Conservation (phyloP, 2,113 vertebrate genomes). For the Vireo altiloquus region DNA sequence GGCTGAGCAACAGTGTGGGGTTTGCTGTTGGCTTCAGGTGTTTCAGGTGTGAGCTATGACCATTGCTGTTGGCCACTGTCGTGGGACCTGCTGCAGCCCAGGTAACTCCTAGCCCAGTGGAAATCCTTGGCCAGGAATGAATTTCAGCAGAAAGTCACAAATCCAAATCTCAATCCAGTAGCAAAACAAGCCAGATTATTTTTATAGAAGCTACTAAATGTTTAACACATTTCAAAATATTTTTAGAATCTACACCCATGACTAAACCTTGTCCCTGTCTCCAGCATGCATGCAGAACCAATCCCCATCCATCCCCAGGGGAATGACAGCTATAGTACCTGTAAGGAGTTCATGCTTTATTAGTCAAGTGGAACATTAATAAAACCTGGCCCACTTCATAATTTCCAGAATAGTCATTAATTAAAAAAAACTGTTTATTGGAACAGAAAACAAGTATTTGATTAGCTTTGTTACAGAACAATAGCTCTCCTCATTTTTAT, state of each 20-base stretch:
- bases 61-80: background rate
- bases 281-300: background rate
- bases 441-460: constrained; percentile 68
- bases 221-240: constrained; percentile 34
- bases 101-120: background rate
- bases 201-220: background rate
- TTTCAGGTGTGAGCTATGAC: background rate
- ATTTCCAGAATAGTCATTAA: constrained; percentile 64
- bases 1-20: background rate
- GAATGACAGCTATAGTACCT: constrained; percentile 16
- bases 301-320: background rate
- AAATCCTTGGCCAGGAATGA: background rate
- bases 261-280: constrained; percentile 23
- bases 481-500: constrained; percentile 51
- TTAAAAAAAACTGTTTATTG: constrained; percentile 60
- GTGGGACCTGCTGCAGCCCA: background rate
- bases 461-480: constrained; percentile 70
- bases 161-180: background rate
- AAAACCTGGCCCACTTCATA: constrained; percentile 49
- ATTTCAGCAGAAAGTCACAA: constrained; percentile 2
- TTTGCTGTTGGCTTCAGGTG: background rate
- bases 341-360: constrained; percentile 66
- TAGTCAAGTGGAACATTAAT: constrained; percentile 70
- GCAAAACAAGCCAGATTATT: constrained; percentile 23
- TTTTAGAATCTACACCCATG: background rate